Base-by-base conservation (phyloP, 2,888 invertebrate species). In the Nemapogon koenigi region DNA sequence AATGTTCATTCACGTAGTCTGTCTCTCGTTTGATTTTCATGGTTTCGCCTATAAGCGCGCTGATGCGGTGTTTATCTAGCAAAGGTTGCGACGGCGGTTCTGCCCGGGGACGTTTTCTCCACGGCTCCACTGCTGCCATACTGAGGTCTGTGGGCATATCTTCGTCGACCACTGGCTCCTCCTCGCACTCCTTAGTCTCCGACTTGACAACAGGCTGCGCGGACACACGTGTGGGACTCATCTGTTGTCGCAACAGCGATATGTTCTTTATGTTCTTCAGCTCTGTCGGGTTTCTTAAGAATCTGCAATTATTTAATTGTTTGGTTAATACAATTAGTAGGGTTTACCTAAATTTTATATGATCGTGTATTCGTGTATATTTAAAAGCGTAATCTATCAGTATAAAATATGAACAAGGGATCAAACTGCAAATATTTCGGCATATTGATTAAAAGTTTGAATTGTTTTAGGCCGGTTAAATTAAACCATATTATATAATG, bases 251-350 rank as follows among this genome's bases (percentile, higher is more conserved):
- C 48, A 95, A 71, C 43, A 94, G 73, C 6, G 94, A 94, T 53
- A 94, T 94, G 62, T 94, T 94, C 65, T 94, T 94, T 47, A 96
- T 95, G 66, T 91, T 94, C 59, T 95, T 95, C 53, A 97, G 81
- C 72, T 94, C 95, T 26, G 91, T 90, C 37, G 96, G 95, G 66
- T 95, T 94, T 47, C 95, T 86, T 49, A 97, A 81, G 68, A 97
- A 96, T 65, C 93, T 93, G 72, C n/a, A 33, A 33, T 22, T 7
- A 10, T n/a, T n/a, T n/a, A n/a, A n/a, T n/a, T n/a, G n/a, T n/a
- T n/a, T n/a, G n/a, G n/a, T n/a, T n/a, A n/a, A n/a, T n/a, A n/a
- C n/a, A n/a, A n/a, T n/a, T n/a, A n/a, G n/a, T n/a, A n/a, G n/a
- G n/a, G n/a, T n/a, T n/a, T n/a, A n/a, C n/a, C n/a, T n/a, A n/a